phyloP scores from a whole-genome alignment of 2,113 vertebrate species.

The Terrapene triunguis region DNA sequence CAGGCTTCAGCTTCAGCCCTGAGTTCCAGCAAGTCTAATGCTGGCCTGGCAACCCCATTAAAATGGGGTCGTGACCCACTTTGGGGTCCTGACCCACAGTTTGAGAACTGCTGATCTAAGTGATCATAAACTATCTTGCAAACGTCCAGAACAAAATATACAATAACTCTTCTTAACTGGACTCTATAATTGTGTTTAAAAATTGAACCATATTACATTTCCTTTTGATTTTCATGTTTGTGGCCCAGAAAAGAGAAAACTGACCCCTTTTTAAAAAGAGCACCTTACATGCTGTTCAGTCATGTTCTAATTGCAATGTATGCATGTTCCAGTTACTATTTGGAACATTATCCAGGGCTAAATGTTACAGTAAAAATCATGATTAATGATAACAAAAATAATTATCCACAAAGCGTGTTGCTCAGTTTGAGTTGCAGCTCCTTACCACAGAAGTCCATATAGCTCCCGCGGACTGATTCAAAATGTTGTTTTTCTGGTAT shows the following conservation, averaged over 20 bases:
- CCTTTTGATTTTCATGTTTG: slow-evolving; percentile 4
- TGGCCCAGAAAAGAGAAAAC: neutral
- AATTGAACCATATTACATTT: neutral
- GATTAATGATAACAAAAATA: slow-evolving; percentile 46
- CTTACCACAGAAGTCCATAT: neutral
- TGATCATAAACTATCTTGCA: slow-evolving; percentile 29
- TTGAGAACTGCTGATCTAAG: neutral
- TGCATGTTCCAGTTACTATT: neutral
- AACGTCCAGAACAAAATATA: slow-evolving; percentile 16
- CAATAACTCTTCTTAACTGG: slow-evolving; percentile 27
- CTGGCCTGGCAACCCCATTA: too few relatives aligned
- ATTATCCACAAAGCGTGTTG: neutral
- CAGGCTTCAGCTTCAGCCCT: too few relatives aligned
- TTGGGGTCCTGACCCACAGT: too few relatives aligned
- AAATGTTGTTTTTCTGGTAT: neutral
- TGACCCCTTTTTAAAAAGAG: neutral
- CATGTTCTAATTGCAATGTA: neutral
- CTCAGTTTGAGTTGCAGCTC: neutral
- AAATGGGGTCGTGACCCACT: too few relatives aligned
- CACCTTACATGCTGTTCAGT: fast-evolving
- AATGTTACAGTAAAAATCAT: neutral
- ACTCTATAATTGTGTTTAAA: slow-evolving; percentile 20
- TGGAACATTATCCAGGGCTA: slow-evolving; percentile 28
- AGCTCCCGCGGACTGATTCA: neutral
- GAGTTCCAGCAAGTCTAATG: too few relatives aligned